phyloP scores from a whole-genome alignment of 2,113 vertebrate genomes.

The Elephas maximus region DNA sequence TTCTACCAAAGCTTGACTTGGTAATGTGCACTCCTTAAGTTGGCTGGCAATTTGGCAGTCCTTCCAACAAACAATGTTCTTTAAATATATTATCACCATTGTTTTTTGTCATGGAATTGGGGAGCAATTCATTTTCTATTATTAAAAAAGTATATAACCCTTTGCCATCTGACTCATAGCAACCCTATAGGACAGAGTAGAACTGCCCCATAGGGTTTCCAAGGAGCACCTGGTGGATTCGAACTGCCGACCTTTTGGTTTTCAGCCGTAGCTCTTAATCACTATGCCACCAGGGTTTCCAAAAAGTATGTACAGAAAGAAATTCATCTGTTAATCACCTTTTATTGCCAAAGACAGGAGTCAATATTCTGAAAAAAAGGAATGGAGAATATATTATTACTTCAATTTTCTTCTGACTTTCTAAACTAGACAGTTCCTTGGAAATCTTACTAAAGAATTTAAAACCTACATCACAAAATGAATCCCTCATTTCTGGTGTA shows the following conservation, averaged over 20 bases:
- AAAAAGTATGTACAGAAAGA: not conserved
- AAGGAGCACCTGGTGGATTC: too few species aligned
- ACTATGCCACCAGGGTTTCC: too few species aligned
- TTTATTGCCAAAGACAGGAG: not conserved
- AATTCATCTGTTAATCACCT: not conserved
- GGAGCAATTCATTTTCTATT: not conserved
- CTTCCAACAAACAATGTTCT: not conserved
- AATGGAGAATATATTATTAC: not conserved
- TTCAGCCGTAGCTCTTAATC: too few species aligned
- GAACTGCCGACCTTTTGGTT: too few species aligned
- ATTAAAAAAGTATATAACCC: not conserved
- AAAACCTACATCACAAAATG: not conserved
- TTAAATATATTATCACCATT: not conserved
- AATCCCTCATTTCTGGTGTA: not conserved
- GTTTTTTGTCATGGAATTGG: not conserved
- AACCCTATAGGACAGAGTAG: too few species aligned
- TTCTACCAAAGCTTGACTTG: not conserved
- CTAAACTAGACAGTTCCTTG: conserved; percentile 11
- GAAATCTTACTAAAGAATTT: not conserved
- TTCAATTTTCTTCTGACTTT: not conserved
- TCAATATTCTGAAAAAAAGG: not conserved
- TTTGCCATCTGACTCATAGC: too few species aligned
- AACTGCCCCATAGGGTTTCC: too few species aligned
- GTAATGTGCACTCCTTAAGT: not conserved
- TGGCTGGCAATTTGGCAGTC: not conserved